Evolutionary conservation across 2,797 vertebrate species (phyloP).

Genomic region (Leptoclinus maculatus): DNA sequence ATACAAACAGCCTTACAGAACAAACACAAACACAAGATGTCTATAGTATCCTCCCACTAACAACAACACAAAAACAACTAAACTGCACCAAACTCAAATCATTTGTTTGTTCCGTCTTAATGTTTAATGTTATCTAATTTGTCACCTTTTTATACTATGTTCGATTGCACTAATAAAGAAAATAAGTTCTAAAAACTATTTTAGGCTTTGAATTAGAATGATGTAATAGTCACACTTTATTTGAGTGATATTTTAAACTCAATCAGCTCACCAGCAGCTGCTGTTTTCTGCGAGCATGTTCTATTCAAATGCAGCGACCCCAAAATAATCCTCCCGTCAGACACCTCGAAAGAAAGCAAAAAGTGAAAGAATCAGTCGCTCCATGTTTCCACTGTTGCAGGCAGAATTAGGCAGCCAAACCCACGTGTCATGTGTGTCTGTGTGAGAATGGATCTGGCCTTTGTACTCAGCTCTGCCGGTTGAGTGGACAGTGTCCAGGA

Average conservation of each 20-base stretch:
- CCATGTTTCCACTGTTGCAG: slow-evolving; percentile 1
- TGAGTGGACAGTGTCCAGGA: slow-evolving; percentile 72
- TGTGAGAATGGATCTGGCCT: slow-evolving; percentile 66
- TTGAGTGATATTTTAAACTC: background rate
- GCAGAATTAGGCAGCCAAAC: slow-evolving; percentile 45
- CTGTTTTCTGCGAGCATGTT: slow-evolving; percentile 1
- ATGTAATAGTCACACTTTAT: background rate
- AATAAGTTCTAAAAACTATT: background rate
- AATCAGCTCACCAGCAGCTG: background rate
- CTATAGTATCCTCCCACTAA: background rate
- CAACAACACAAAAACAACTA: background rate
- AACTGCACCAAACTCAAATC: background rate
- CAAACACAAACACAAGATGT: background rate
- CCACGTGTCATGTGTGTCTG: slow-evolving; percentile 19
- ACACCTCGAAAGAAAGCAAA: slow-evolving; percentile 14
- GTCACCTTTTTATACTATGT: background rate
- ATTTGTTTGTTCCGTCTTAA: background rate
- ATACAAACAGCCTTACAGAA: background rate
- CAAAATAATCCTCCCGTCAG: slow-evolving; percentile 17
- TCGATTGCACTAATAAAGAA: background rate
- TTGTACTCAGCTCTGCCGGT: slow-evolving; percentile 62
- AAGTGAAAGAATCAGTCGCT: background rate
- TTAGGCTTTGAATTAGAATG: background rate
- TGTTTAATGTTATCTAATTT: background rate
- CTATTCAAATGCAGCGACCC: slow-evolving; percentile 2